Evolutionary conservation across 2,888 invertebrate species (phyloP), one percentile per base, ranked within the genome.

Genomic region (Xanthorhoe spadicearia): DNA sequence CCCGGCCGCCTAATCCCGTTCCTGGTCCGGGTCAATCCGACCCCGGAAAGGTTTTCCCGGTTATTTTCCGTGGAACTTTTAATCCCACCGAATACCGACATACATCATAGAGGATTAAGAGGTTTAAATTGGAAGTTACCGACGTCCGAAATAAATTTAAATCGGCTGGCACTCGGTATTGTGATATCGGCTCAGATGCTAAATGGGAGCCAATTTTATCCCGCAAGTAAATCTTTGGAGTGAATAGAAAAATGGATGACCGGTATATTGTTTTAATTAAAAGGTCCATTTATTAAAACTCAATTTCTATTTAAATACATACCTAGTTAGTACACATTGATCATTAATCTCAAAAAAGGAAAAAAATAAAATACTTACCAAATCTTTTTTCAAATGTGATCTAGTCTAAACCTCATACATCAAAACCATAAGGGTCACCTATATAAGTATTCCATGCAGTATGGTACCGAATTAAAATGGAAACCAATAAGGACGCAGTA

Each of bases 51-150:
- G 91, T 92, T 93, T 93, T 90, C 92, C 92, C 90, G 92, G 92
- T 93, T 93, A 93, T 93, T 93, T 93, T 93, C 93, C 92, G 90
- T 89, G 89, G 91, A 93, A 93, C 93, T 93, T 93, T 93, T 93
- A 93, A 93, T 93, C 93, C 93, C 78, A 86, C 89, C 88, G 92
- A 93, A 93, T 93, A 92, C 93, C 93, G 89, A 90, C 91, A 93
- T 93, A 92, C 92, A 93, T 93, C 93, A 93, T 93, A 92, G 89
- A 87, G 93, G 93, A 93, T 93, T 93, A 93, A 93, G 92, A 92
- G 93, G 93, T 92, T 93, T 93, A 93, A 93, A 93, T 93, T 93
- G 93, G 93, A 93, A 93, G 93, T 93, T 92, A 93, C 93, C 93
- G 92, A 92, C 93, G 93, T 90, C 90, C 91, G 91, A 92, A 92